Evolutionary conservation across 2,888 invertebrate species (phyloP).

Genomic region (Tromatobia lineatoria): DNA sequence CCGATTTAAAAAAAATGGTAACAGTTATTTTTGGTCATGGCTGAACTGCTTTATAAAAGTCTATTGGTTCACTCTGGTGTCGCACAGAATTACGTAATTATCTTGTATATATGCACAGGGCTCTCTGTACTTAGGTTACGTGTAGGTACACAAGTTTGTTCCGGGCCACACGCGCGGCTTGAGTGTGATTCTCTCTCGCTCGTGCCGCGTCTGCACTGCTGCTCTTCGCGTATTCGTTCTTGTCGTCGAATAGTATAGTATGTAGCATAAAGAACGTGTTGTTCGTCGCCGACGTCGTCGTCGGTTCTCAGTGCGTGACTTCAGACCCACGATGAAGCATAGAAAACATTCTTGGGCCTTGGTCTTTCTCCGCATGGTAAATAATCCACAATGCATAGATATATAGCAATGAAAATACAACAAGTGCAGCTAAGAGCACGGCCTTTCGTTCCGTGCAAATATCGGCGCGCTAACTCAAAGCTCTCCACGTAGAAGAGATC

Average conservation of each 20-base stretch:
- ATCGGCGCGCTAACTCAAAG: conserved; percentile 28
- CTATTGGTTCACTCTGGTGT: not conserved
- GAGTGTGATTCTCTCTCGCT: conserved; percentile 34
- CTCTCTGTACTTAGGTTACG: conserved; percentile 58
- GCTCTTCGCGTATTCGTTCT: conserved; percentile 37
- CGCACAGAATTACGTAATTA: conserved; percentile 39
- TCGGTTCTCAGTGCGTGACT: conserved; percentile 24
- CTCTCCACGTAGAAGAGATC: not conserved
- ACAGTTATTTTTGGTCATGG: not conserved
- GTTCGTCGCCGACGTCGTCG: conserved; percentile 29
- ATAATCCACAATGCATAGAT: conserved; percentile 25
- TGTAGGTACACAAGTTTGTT: conserved; percentile 61
- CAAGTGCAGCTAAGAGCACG: conserved; percentile 18
- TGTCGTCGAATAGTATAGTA: conserved; percentile 33
- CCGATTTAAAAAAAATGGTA: no score
- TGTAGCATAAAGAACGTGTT: conserved; percentile 55
- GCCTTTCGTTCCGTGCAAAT: conserved; percentile 29
- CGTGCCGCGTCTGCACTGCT: not conserved
- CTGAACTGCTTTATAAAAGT: not conserved
- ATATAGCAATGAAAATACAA: conserved; percentile 24
- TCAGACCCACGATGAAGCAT: conserved; percentile 16
- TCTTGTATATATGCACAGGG: conserved; percentile 37
- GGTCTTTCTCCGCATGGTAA: conserved; percentile 21
- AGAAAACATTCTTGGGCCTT: conserved; percentile 29
- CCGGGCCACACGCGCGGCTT: conserved; percentile 45